phyloP scores from a whole-genome alignment of 2,888 invertebrate genomes.

The Stenolophus ochropezus region DNA sequence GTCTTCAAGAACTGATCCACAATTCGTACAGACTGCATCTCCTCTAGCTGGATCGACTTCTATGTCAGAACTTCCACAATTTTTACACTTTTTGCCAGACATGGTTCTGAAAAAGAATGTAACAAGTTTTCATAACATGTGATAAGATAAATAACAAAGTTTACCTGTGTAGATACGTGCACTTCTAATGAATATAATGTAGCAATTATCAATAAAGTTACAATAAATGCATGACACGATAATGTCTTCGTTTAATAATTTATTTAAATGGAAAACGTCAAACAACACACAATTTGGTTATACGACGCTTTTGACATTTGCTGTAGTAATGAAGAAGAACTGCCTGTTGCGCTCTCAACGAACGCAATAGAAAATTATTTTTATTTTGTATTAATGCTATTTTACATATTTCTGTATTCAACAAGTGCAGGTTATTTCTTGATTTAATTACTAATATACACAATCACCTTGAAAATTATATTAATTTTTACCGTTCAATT shows the following conservation, averaged over 20 bases:
- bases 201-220: background rate
- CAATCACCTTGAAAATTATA: too few species aligned
- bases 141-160: background rate
- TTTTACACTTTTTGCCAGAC: slow-evolving; percentile 87
- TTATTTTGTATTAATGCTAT: too few species aligned
- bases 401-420: too few species aligned
- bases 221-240: slow-evolving; percentile 13
- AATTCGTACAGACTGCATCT: slow-evolving; percentile 96
- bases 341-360: slow-evolving; percentile 1
- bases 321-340: background rate
- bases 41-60: slow-evolving; percentile 96
- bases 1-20: slow-evolving; percentile 97
- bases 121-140: slow-evolving; percentile 10
- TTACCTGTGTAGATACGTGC: slow-evolving; percentile 5
- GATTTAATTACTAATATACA: too few species aligned
- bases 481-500: too few species aligned
- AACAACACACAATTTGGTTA: slow-evolving; percentile 14
- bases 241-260: background rate
- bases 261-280: slow-evolving; percentile 26
- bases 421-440: too few species aligned
- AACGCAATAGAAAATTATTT: too few species aligned
- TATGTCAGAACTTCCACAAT: slow-evolving; percentile 92
- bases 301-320: background rate
- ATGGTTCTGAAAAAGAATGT: slow-evolving; percentile 69
- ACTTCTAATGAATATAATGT: background rate